Evolutionary conservation across 2,113 vertebrate genomes (phyloP), one percentile per base, ranked within the genome.

Genomic region (Salvelinus sp.): DNA sequence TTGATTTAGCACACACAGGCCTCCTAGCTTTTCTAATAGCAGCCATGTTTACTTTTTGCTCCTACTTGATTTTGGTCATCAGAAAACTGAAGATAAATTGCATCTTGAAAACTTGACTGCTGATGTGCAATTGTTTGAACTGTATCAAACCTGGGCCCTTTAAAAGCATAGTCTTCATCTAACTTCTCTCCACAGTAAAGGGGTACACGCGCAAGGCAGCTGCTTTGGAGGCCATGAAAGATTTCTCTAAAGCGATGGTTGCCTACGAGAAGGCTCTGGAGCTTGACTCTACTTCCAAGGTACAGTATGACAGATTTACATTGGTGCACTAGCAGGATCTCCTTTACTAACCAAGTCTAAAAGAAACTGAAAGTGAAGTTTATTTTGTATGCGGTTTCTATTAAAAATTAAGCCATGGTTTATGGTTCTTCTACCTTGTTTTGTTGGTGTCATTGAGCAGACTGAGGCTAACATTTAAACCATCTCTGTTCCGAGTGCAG

Each of bases 201-300:
- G 96, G 96, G 16, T 98, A 96, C 80, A 98, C 96, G 0, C 94
- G 96, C 65, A 98, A 97, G 85, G 96, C 94, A 1, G 94, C 94
- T 1, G 96, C 95, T 1, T 85, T 97, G n/a, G 96, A 98, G 81
- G 96, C 96, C 10, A 96, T 97, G 95, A 97, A 97, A 83, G 96
- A 97, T 80, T 97, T 88, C 84, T 91, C 93, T 2, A 98, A 98
- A 90, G 96, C 95, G 30, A 95, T 96, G 95, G 96, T 96, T 12
- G 94, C 87, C 3, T 98, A 97, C 80, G 96, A 97, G 88, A 97
- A 96, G 75, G 96, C 96, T 0, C 85, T 97, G 3, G 96, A 98
- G 69, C 92, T 97, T 0, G 96, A 97, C 62, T 86, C 95, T 23
- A 88, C 79, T 82, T 97, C 96, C 50, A 98, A 98, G 95, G 96